These are phyloP conservation scores for Perdita meconis DNA, from an alignment of 2,888 invertebrate genomes.

Conservation along the genomic window DNA sequence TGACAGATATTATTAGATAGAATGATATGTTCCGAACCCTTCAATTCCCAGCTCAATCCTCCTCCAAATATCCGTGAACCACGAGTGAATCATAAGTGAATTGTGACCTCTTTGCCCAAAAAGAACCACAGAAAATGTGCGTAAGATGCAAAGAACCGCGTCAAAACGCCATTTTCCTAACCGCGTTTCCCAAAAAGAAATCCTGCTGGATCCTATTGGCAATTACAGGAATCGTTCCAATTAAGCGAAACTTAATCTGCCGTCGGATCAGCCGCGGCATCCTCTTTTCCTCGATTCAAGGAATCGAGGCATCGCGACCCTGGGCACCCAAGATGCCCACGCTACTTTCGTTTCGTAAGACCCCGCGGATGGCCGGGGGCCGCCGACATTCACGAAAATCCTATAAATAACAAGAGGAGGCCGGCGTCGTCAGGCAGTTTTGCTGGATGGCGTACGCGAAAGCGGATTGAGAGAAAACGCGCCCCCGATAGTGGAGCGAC, in stretches of 20 bases:
- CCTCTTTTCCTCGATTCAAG: background rate
- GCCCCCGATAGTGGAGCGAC: constrained; percentile 70
- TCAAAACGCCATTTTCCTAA: too few species aligned
- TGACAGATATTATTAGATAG: too few species aligned
- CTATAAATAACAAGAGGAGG: constrained; percentile 52
- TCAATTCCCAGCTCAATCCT: too few species aligned
- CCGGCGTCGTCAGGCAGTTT: constrained; percentile 23
- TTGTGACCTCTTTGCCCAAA: too few species aligned
- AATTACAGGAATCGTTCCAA: background rate
- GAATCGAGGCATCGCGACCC: constrained; percentile 27
- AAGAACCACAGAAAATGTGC: too few species aligned
- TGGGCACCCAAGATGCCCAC: constrained; percentile 44
- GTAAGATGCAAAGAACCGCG: too few species aligned
- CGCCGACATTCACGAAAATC: constrained; percentile 46
- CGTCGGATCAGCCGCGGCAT: too few species aligned
- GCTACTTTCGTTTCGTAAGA: constrained; percentile 50
- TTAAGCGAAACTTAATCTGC: background rate
- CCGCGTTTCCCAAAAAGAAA: constrained; percentile 9
- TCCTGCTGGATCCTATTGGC: background rate
- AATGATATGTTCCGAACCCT: too few species aligned
- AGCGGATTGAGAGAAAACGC: constrained; percentile 72
- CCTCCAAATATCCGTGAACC: too few species aligned
- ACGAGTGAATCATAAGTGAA: too few species aligned
- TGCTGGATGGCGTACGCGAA: constrained; percentile 56
- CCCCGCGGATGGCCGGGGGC: constrained; percentile 40